Evolutionary conservation across 2,888 invertebrate genomes (phyloP).

Genomic region (Tinea semifulvella): DNA sequence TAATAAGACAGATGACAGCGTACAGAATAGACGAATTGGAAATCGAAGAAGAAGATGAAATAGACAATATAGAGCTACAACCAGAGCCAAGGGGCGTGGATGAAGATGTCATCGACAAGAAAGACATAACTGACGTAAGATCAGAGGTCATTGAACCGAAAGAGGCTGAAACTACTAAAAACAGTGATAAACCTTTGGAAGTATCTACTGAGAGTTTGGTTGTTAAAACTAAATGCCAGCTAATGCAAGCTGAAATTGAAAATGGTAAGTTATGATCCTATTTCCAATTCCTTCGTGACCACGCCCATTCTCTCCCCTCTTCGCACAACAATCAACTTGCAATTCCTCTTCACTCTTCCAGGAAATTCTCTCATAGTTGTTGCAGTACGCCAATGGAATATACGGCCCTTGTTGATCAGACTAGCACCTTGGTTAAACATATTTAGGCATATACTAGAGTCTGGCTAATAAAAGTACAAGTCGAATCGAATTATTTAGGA

Average conservation of each 20-base stretch:
- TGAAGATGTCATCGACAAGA: constrained; percentile 20
- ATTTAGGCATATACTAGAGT: too few relatives aligned
- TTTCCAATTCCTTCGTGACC: too few relatives aligned
- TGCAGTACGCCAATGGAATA: too few relatives aligned
- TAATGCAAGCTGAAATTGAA: constrained; percentile 54
- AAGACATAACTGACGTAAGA: constrained; percentile 21
- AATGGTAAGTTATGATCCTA: constrained; percentile 51
- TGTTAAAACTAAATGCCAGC: constrained; percentile 64
- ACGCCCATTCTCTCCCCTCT: too few relatives aligned
- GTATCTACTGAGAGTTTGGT: constrained; percentile 27
- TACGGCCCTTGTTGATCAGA: too few relatives aligned
- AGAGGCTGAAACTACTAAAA: constrained; percentile 39
- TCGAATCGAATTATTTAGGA: too few relatives aligned
- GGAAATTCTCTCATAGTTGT: too few relatives aligned
- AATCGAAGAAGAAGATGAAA: constrained; percentile 56
- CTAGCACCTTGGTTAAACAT: too few relatives aligned
- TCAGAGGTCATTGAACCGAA: constrained; percentile 43
- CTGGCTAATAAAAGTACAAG: too few relatives aligned
- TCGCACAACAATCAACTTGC: too few relatives aligned
- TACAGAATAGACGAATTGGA: constrained; percentile 58
- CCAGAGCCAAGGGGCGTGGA: constrained; percentile 13
- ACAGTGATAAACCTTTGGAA: constrained; percentile 31
- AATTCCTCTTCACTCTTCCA: too few relatives aligned
- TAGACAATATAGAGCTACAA: constrained; percentile 28
- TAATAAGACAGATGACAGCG: constrained; percentile 72